Evolutionary conservation across 2,888 invertebrate genomes (phyloP).

Genomic region (Zhengitettix transpicula): DNA sequence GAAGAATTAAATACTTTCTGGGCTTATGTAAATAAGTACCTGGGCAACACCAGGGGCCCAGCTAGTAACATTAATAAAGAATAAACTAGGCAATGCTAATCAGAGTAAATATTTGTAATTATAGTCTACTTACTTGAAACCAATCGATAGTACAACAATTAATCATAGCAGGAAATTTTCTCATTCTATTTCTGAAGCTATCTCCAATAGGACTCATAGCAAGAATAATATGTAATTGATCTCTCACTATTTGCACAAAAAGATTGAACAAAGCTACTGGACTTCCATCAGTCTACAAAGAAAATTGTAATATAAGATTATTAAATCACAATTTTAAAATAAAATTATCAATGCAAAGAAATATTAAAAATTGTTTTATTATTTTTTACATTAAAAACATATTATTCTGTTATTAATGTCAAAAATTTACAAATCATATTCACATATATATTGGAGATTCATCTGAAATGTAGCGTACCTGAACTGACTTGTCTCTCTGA

Average conservation of each 20-base stretch:
- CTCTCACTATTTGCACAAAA: constrained; percentile 68
- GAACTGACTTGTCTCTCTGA: constrained; percentile 66
- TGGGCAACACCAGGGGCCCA: no score
- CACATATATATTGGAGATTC: no score
- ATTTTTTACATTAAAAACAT: no score
- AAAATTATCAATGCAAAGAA: no score
- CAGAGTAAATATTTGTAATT: neutral
- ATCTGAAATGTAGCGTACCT: constrained; percentile 22
- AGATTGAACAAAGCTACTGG: constrained; percentile 79
- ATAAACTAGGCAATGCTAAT: neutral
- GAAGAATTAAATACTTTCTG: no score
- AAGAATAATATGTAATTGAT: constrained; percentile 77
- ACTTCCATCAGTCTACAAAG: constrained; percentile 66
- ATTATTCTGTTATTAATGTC: no score
- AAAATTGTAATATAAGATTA: neutral
- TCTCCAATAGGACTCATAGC: constrained; percentile 87
- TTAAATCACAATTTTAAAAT: neutral
- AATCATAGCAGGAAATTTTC: constrained; percentile 83
- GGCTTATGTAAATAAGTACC: no score
- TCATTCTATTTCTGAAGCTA: constrained; percentile 59
- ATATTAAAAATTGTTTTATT: no score
- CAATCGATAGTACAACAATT: constrained; percentile 94
- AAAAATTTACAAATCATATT: no score
- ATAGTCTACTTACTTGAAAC: constrained; percentile 47
- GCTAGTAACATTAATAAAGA: no score